phyloP scores from a whole-genome alignment of 2,888 invertebrate genomes.

The Leucania comma region DNA sequence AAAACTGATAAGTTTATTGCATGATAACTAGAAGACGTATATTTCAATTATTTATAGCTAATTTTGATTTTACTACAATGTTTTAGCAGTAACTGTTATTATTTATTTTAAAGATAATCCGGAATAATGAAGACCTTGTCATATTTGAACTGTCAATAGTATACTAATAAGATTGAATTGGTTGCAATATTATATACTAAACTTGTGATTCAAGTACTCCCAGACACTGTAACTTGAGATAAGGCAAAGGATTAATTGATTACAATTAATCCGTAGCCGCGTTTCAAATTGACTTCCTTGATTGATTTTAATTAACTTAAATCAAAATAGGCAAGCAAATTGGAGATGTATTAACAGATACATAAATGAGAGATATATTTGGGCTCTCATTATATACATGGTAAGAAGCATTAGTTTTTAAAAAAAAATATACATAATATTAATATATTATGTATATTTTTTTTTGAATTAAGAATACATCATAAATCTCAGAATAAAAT shows the following conservation, averaged over 20 bases:
- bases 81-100: neutral
- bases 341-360: neutral
- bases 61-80: constrained; percentile 20
- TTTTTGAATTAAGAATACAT: no score
- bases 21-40: constrained; percentile 23
- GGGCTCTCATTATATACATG: no score
- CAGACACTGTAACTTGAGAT: neutral
- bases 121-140: neutral
- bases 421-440: no score
- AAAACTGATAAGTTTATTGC: constrained; percentile 27
- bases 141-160: neutral
- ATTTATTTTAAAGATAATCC: neutral
- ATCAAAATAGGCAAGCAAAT: no score
- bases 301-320: neutral
- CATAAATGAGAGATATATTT: neutral
- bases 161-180: neutral
- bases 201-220: neutral
- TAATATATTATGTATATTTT: no score
- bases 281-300: neutral
- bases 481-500: no score
- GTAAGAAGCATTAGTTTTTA: no score
- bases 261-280: neutral
- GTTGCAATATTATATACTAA: neutral
- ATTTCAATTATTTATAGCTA: neutral
- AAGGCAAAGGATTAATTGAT: no score